Base-by-base conservation (phyloP, 2,888 invertebrate genomes). In the Stenoptilia bipunctidactyla region DNA sequence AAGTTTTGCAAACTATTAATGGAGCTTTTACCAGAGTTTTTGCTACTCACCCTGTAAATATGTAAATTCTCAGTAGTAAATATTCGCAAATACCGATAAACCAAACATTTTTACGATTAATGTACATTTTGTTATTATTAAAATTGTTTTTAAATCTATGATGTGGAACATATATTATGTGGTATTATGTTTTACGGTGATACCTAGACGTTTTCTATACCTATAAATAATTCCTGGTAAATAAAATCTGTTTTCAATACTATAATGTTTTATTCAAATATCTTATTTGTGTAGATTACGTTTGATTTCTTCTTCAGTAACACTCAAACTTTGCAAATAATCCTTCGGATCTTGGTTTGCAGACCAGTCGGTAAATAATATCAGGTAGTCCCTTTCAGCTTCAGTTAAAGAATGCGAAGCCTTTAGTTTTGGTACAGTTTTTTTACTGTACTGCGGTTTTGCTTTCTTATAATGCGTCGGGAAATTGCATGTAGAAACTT, bases 21-120 rank as follows among this genome's bases (percentile, higher is more conserved):
- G 20, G 20, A 64, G 62, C 64, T 68, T 71, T 70, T 74, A 75
- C 72, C 70, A 71, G 56, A 61, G 58, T 71, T 69, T 69, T 56
- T 61, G 61, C 73, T 71, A 72, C 56, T 68, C 61, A 59, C 54
- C 50, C 50, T 83, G 83, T 83, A 83, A 71, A 83, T 83, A 83
- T 83, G 82, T 82, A 83, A 77, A 82, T 79, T 75, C 67, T 68
- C n/a, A 8, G 12, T 72, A 61, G 59, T 79, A 73, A 69, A 64
- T 67, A 72, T 66, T 75, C 61, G 64, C 71, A 69, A 70, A 74
- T 79, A 80, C 73, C 79, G 74, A 63, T 71, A 80, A 79, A 83
- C 83, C 83, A 82, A 83, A 83, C 83, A 74, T 74, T 76, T 73
- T 61, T 66, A 69, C 66, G 61, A 67, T 63, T 80, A 64, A 60